These are phyloP conservation scores for Nasonovia ribisnigri DNA, from an alignment of 2,888 invertebrate species.

Conservation along the genomic window DNA sequence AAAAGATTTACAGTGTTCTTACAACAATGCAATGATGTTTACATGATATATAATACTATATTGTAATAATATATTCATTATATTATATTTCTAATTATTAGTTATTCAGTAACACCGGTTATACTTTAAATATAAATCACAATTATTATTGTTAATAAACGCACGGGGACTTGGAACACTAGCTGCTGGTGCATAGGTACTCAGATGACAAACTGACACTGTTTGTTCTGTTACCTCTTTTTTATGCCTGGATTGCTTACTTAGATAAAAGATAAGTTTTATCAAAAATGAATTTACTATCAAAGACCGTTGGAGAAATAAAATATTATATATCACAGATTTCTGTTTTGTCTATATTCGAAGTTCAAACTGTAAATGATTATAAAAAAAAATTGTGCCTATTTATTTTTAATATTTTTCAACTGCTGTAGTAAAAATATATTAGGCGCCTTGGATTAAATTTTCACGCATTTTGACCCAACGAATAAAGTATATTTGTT, in stretches of 20 bases:
- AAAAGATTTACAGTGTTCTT: background rate
- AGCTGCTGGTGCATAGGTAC: background rate
- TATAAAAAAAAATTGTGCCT: no score
- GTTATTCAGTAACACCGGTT: background rate
- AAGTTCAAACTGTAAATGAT: no score
- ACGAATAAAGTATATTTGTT: no score
- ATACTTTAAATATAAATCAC: background rate
- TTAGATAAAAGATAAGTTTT: constrained; percentile 4
- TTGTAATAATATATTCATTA: background rate
- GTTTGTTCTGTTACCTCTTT: no score
- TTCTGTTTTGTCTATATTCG: no score
- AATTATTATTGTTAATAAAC: background rate
- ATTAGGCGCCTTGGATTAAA: no score
- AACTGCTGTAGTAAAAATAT: no score
- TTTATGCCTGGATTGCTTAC: background rate
- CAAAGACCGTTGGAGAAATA: no score
- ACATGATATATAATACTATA: background rate
- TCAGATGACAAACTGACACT: background rate
- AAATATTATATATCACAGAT: no score
- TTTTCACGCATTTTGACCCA: no score
- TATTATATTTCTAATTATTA: background rate
- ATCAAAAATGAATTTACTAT: background rate
- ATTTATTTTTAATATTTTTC: no score
- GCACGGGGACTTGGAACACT: background rate
- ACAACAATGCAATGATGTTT: background rate